Conservation (phyloP, 2,797 vertebrate genomes). For the Chromis chromis region DNA sequence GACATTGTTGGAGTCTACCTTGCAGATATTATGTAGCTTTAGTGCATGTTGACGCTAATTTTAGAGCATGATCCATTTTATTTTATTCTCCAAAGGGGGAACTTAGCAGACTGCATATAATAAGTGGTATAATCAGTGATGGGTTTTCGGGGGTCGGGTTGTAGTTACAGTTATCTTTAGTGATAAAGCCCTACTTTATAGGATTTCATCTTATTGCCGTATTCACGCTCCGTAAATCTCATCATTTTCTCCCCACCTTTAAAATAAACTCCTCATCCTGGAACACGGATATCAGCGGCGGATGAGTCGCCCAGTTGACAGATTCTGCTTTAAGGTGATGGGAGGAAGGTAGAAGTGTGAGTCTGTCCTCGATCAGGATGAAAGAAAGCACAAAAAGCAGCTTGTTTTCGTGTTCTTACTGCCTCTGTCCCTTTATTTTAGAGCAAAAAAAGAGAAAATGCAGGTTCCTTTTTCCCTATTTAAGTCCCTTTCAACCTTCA, state of each 20-base stretch:
- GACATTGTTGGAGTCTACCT: slow-evolving; percentile 14
- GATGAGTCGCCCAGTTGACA: not conserved
- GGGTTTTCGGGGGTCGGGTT: slow-evolving; percentile 19
- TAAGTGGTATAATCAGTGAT: slow-evolving; percentile 34
- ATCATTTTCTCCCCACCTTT: slow-evolving; percentile 26
- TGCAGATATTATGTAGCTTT: slow-evolving; percentile 15
- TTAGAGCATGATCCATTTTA: slow-evolving; percentile 35
- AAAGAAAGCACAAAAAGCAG: slow-evolving; percentile 10
- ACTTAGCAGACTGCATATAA: slow-evolving; percentile 42
- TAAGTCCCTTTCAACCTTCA: slow-evolving; percentile 12
- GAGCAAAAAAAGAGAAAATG: not conserved
- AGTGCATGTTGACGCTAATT: slow-evolving; percentile 38
- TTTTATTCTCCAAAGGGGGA: slow-evolving; percentile 48
- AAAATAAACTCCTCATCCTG: slow-evolving; percentile 34
- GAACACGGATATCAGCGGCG: not conserved
- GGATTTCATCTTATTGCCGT: slow-evolving; percentile 30
- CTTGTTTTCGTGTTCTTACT: not conserved
- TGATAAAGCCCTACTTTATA: slow-evolving; percentile 45
- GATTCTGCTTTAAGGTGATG: not conserved
- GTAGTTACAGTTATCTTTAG: slow-evolving; percentile 54
- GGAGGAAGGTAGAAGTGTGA: too few relatives aligned
- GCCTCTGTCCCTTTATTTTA: slow-evolving; percentile 7
- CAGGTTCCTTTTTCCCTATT: not conserved
- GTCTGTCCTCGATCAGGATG: not conserved
- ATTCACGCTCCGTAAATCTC: slow-evolving; percentile 35